A percentile compares a stretch with the other conserved stretches of the same genome.
Conservation (phyloP, 2,888 invertebrate species). For the Pristionchus japonicus region DNA sequence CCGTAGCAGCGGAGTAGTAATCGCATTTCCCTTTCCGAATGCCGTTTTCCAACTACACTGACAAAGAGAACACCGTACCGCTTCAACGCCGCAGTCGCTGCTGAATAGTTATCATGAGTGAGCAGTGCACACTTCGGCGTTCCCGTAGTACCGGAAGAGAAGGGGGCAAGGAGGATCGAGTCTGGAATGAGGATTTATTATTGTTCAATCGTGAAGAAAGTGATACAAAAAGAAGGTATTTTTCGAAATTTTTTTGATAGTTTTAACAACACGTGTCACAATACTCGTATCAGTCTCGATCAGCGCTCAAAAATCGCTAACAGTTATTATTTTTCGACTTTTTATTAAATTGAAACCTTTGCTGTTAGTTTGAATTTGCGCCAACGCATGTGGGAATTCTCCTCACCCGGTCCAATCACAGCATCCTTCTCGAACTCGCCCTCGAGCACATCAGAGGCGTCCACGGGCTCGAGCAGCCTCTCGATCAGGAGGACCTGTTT, state of each 20-base stretch:
- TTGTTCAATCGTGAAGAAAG: no score
- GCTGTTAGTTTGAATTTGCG: neutral
- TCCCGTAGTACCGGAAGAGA: constrained; percentile 69
- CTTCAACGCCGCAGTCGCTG: constrained; percentile 64
- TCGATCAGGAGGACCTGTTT: neutral
- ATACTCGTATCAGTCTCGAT: no score
- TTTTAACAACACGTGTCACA: no score
- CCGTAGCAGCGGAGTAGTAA: no score
- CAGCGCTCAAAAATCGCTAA: no score
- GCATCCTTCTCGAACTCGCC: neutral
- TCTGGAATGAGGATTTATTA: neutral
- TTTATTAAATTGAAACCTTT: no score
- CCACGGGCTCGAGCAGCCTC: neutral
- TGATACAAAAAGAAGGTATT: no score
- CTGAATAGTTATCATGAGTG: constrained; percentile 69
- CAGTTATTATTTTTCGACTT: no score
- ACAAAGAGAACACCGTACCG: constrained; percentile 47
- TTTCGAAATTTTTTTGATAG: no score
- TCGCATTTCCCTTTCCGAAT: no score
- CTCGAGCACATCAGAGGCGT: neutral
- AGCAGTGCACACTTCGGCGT: constrained; percentile 68
- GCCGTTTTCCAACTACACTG: no score
- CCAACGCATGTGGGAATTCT: no score
- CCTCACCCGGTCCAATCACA: neutral
- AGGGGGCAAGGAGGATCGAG: constrained; percentile 56